These are phyloP conservation scores for Apoderus coryli DNA, from an alignment of 2,888 invertebrate species.

Conservation along the genomic window DNA sequence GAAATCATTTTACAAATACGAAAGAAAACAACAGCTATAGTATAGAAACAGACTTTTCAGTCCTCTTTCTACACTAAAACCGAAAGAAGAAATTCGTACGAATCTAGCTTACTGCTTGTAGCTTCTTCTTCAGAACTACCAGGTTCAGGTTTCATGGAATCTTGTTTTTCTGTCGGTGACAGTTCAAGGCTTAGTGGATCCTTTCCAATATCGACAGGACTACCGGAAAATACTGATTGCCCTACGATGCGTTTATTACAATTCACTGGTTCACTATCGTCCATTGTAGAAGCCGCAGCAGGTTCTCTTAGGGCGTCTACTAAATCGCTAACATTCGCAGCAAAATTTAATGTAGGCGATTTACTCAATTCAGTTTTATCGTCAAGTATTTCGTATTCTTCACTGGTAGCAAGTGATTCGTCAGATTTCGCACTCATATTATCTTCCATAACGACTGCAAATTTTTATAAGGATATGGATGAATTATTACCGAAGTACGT, in stretches of 20 bases:
- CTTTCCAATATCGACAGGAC: conserved; percentile 26
- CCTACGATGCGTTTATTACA: conserved; percentile 35
- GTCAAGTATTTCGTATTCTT: conserved; percentile 55
- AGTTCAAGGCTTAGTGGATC: conserved; percentile 26
- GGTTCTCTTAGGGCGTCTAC: conserved; percentile 38
- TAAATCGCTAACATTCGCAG: conserved; percentile 47
- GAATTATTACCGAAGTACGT: no score
- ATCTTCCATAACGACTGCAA: conserved; percentile 43
- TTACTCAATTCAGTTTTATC: conserved; percentile 35
- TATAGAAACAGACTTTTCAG: background rate
- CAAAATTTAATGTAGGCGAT: conserved; percentile 44
- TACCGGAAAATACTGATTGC: conserved; percentile 38
- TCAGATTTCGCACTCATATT: conserved; percentile 51
- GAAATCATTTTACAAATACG: background rate
- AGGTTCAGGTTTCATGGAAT: conserved; percentile 64
- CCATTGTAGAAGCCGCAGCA: conserved; percentile 8
- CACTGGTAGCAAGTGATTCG: conserved; percentile 54
- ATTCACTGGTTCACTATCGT: no score
- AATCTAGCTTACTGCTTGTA: conserved; percentile 30
- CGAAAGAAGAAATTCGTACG: background rate
- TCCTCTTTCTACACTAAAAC: no score
- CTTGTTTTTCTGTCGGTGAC: conserved; percentile 51
- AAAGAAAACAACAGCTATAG: background rate
- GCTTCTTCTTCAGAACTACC: conserved; percentile 44
- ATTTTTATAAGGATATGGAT: background rate